Evolutionary conservation across 1,140 invertebrate species (phyloP).

Genomic region (Reticulitermes speratus): DNA sequence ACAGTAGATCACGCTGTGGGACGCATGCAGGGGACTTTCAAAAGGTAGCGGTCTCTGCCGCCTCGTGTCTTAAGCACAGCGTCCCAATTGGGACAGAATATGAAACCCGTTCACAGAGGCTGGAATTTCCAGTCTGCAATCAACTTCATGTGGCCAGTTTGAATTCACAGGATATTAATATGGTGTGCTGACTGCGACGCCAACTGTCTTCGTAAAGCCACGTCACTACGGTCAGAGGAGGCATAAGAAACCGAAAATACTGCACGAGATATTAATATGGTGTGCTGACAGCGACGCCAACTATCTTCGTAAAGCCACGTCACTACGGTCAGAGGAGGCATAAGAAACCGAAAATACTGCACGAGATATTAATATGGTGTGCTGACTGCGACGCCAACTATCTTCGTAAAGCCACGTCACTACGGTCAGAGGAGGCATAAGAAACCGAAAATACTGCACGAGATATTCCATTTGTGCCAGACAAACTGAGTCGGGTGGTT

Average conservation of each 20-base stretch:
- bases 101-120: background rate
- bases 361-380: background rate
- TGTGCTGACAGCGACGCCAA: background rate
- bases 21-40: background rate
- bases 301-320: no score
- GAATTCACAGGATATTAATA: background rate
- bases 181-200: background rate
- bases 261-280: background rate
- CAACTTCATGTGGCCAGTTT: background rate
- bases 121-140: background rate
- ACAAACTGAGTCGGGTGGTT: no score
- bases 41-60: background rate
- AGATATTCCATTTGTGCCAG: no score
- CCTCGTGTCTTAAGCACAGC: background rate
- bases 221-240: background rate
- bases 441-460: background rate
- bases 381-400: background rate
- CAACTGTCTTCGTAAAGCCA: no score
- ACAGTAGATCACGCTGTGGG: slow-evolving; percentile 7
- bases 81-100: background rate
- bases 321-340: background rate
- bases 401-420: no score
- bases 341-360: background rate
- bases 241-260: background rate
- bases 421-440: background rate